Conservation (phyloP, 2,888 invertebrate species). For the Acleris laterana region DNA sequence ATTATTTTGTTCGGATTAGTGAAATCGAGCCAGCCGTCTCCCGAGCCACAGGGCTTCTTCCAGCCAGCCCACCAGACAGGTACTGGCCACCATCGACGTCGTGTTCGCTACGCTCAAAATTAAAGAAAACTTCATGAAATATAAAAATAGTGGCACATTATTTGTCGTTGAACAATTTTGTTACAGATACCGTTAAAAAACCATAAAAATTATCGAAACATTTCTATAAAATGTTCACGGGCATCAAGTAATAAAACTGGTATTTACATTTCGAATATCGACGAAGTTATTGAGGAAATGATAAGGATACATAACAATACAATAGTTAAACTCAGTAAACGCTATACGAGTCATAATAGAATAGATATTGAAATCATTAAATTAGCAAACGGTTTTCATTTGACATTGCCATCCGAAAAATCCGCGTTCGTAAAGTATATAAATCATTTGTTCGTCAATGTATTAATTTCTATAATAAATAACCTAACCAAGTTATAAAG, state of each 20-base stretch:
- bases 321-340: background rate
- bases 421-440: too few species aligned
- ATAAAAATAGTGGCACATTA: constrained; percentile 43
- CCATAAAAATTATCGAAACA: background rate
- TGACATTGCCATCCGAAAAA: too few species aligned
- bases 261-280: constrained; percentile 3
- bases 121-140: constrained; percentile 40
- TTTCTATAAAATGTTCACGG: background rate
- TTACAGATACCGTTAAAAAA: background rate
- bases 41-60: constrained; percentile 41
- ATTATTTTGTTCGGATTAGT: background rate
- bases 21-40: background rate
- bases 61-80: constrained; percentile 40
- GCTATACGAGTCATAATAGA: background rate
- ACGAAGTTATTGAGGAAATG: background rate
- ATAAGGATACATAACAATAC: background rate
- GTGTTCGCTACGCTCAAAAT: constrained; percentile 49
- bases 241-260: background rate
- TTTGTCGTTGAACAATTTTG: constrained; percentile 45
- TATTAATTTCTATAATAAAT: too few species aligned
- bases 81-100: constrained; percentile 48
- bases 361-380: background rate
- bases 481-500: too few species aligned
- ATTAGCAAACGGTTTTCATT: background rate
- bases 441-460: too few species aligned